Evolutionary conservation across 1,140 invertebrate species (phyloP).

Genomic region (Mamestra configurata): DNA sequence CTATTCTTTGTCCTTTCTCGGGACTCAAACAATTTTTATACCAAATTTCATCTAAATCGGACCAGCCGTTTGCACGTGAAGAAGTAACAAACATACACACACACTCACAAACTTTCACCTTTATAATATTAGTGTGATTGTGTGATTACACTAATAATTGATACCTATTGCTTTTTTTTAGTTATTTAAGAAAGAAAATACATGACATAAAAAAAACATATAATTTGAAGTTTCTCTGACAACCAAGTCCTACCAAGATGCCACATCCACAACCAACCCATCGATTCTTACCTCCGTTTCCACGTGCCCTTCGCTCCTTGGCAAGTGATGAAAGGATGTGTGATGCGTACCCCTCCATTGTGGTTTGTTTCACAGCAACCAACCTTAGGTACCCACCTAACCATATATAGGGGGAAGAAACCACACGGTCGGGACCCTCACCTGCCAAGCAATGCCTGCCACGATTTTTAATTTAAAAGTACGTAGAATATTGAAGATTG

Average conservation of each 20-base stretch:
- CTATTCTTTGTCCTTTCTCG: too few relatives aligned
- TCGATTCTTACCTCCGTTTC: slow-evolving; percentile 29
- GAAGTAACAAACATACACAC: too few relatives aligned
- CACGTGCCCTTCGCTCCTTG: slow-evolving; percentile 76
- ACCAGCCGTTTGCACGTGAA: too few relatives aligned
- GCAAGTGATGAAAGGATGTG: slow-evolving; percentile 83
- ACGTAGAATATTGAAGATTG: slow-evolving; percentile 28
- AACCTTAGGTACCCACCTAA: slow-evolving; percentile 51
- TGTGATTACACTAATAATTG: too few relatives aligned
- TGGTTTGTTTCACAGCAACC: slow-evolving; percentile 70
- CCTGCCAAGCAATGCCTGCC: slow-evolving; percentile 2
- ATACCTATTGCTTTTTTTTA: too few relatives aligned
- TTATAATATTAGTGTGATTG: too few relatives aligned
- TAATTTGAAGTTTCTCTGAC: too few relatives aligned
- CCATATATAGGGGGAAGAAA: slow-evolving; percentile 47
- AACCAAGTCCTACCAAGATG: not conserved
- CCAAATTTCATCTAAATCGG: too few relatives aligned
- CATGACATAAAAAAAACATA: too few relatives aligned
- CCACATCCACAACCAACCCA: slow-evolving; percentile 59
- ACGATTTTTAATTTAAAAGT: slow-evolving; percentile 47
- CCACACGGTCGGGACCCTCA: slow-evolving; percentile 36
- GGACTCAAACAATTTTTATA: too few relatives aligned
- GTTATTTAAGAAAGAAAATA: too few relatives aligned
- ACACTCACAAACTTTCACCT: too few relatives aligned
- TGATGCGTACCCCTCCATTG: slow-evolving; percentile 80